A percentile compares a stretch with the other conserved stretches of the same genome.
Conservation (phyloP, 2,888 invertebrate species). For the Cremastinae sp. region DNA sequence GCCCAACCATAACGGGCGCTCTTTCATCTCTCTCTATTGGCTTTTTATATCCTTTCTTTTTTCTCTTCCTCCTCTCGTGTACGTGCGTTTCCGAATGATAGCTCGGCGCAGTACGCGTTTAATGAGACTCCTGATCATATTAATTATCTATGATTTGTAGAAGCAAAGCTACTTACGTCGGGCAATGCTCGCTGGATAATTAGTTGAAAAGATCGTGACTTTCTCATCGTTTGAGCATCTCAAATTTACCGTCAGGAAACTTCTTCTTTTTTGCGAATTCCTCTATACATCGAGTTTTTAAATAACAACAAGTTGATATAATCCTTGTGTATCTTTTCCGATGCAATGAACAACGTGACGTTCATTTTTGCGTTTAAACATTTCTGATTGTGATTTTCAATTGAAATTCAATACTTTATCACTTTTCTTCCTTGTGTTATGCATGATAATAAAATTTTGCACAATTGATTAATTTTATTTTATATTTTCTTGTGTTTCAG, state of each 20-base stretch:
- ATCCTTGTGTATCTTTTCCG: no score
- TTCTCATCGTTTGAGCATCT: conserved; percentile 28
- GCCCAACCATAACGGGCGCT: conserved; percentile 26
- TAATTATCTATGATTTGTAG: conserved; percentile 47
- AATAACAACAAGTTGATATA: no score
- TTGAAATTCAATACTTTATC: no score
- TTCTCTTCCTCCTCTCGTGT: no score
- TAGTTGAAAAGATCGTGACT: conserved; percentile 39
- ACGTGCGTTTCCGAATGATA: conserved; percentile 26
- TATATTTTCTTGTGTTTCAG: conserved; percentile 42
- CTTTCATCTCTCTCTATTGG: no score
- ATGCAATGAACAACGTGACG: no score
- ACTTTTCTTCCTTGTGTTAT: no score
- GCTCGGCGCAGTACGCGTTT: conserved; percentile 19
- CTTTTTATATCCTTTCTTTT: no score
- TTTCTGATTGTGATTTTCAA: no score
- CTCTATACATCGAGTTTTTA: no score
- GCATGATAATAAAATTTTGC: no score
- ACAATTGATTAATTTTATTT: conserved; percentile 14
- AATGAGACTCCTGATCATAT: conserved; percentile 42
- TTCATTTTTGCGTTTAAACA: not conserved
- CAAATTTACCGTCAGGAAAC: not conserved
- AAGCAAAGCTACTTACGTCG: conserved; percentile 10
- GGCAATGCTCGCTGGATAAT: conserved; percentile 34
- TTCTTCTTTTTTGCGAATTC: not conserved